These are phyloP conservation scores for Cerceris ruficornis DNA, from an alignment of 2,888 invertebrate genomes.

Conservation along the genomic window DNA sequence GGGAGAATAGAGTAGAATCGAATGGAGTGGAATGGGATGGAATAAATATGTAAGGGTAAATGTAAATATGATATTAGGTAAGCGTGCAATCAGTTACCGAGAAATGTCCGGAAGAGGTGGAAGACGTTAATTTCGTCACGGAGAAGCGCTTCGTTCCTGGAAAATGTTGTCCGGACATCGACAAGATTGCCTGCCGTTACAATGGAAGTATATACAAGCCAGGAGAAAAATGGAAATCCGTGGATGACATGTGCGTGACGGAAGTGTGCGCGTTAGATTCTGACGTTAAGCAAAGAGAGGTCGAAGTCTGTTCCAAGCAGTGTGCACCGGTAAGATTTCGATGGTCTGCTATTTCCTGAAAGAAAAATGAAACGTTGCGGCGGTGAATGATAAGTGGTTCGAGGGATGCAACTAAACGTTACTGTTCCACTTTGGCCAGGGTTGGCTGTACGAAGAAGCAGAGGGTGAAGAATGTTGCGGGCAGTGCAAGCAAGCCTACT, in stretches of 20 bases:
- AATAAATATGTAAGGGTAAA: background rate
- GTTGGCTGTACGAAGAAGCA: slow-evolving; percentile 78
- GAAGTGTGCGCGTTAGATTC: slow-evolving; percentile 82
- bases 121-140: slow-evolving; percentile 82
- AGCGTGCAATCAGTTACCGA: slow-evolving; percentile 84
- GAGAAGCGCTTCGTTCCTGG: slow-evolving; percentile 82
- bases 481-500: slow-evolving; percentile 84
- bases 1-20: background rate
- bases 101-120: slow-evolving; percentile 82
- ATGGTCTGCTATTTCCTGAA: background rate
- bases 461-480: slow-evolving; percentile 84
- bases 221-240: slow-evolving; percentile 82
- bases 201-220: slow-evolving; percentile 82
- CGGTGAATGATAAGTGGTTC: background rate
- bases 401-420: background rate
- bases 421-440: slow-evolving; percentile 64
- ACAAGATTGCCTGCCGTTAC: slow-evolving; percentile 84
- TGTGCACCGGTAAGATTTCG: slow-evolving; percentile 78
- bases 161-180: slow-evolving; percentile 84
- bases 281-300: slow-evolving; percentile 81
- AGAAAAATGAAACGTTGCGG: background rate
- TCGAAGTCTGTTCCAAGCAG: slow-evolving; percentile 81
- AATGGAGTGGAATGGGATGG: too few species aligned
- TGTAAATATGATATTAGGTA: slow-evolving; percentile 78
- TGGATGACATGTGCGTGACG: slow-evolving; percentile 83